Conservation (phyloP, 2,888 invertebrate species). For the Drosophila prolongata region DNA sequence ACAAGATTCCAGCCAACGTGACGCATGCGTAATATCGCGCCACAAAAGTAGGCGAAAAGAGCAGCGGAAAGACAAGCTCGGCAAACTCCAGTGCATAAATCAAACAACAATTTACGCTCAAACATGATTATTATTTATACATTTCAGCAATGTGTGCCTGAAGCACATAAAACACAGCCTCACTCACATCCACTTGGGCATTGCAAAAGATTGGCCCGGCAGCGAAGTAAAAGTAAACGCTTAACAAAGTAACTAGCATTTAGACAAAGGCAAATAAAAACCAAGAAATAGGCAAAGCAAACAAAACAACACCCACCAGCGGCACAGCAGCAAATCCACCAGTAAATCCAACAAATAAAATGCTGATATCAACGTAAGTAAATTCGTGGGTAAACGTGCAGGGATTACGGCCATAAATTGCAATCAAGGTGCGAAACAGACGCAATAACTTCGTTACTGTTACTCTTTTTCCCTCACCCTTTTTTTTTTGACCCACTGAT, state of each 20-base stretch:
- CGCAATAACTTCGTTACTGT: slow-evolving; percentile 32
- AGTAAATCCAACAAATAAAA: slow-evolving; percentile 46
- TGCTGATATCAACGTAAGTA: slow-evolving; percentile 82
- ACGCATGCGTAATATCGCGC: slow-evolving; percentile 26
- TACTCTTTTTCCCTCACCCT: slow-evolving; percentile 6
- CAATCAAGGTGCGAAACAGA: slow-evolving; percentile 49
- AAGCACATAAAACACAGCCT: slow-evolving; percentile 51
- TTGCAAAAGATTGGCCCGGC: slow-evolving; percentile 67
- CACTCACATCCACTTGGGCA: slow-evolving; percentile 52
- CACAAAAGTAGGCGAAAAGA: slow-evolving; percentile 16
- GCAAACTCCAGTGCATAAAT: slow-evolving; percentile 65
- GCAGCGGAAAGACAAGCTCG: slow-evolving; percentile 43
- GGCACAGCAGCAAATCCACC: slow-evolving; percentile 14
- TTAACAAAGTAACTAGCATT: slow-evolving; percentile 60
- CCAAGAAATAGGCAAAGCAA: slow-evolving; percentile 42
- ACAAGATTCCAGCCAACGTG: slow-evolving; percentile 25
- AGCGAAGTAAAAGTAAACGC: slow-evolving; percentile 56
- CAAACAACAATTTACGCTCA: slow-evolving; percentile 61
- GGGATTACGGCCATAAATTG: slow-evolving; percentile 52
- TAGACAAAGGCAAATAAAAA: slow-evolving; percentile 61
- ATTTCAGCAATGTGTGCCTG: slow-evolving; percentile 76
- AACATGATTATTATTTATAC: slow-evolving; percentile 61
- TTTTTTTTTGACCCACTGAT: slow-evolving; percentile 65
- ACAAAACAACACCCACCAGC: slow-evolving; percentile 50
- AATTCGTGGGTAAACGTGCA: slow-evolving; percentile 46